Evolutionary conservation across 2,888 invertebrate genomes (phyloP).

Genomic region (Megaustenia siamemsis): DNA sequence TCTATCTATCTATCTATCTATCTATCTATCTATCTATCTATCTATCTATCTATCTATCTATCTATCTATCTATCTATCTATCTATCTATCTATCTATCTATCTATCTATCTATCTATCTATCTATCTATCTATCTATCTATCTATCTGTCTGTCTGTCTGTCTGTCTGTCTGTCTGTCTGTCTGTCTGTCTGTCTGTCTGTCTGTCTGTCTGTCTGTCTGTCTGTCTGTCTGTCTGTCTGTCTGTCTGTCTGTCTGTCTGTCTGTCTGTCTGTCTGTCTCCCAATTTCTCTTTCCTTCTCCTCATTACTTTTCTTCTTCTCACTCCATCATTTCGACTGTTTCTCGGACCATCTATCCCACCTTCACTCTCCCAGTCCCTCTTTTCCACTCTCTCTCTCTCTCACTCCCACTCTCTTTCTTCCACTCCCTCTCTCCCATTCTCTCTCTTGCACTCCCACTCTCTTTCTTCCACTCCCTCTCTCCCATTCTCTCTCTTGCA

Average conservation of each 20-base stretch:
- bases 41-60: background rate
- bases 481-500: too few species aligned
- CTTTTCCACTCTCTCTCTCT: too few species aligned
- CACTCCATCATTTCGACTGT: conserved; percentile 2
- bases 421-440: too few species aligned
- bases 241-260: conserved; percentile 24
- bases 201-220: background rate
- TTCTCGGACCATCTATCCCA: background rate
- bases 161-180: background rate
- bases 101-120: conserved; percentile 2
- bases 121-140: conserved; percentile 3
- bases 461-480: too few species aligned
- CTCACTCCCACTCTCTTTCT: too few species aligned
- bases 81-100: background rate
- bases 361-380: background rate
- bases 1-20: conserved; percentile 5
- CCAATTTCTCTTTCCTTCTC: too few species aligned
- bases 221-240: conserved; percentile 7
- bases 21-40: background rate
- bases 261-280: background rate
- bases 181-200: background rate
- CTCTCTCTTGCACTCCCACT: too few species aligned
- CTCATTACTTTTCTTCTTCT: background rate
- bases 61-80: background rate
- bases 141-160: conserved; percentile 6